These are phyloP conservation scores for Amblyraja radiata DNA, from an alignment of 2,797 vertebrate species.

Conservation along the genomic window DNA sequence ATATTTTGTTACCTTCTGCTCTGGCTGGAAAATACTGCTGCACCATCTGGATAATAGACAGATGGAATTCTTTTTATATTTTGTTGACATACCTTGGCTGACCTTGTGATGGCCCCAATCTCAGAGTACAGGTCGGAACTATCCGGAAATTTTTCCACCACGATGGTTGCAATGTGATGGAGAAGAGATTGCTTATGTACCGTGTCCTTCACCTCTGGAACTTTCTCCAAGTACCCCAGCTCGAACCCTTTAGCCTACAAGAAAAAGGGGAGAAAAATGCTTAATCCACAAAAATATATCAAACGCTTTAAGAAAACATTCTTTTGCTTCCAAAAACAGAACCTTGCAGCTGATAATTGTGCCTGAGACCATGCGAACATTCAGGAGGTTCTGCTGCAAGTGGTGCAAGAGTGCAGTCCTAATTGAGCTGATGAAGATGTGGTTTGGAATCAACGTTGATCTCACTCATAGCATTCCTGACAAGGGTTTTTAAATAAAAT, in stretches of 20 bases:
- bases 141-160: conserved; percentile 93
- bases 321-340: not conserved
- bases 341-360: not conserved
- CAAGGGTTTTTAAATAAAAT: not conserved
- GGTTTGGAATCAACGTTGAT: not conserved
- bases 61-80: not conserved
- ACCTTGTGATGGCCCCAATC: conserved; percentile 87
- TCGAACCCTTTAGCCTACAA: conserved; percentile 94
- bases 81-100: conserved; percentile 74
- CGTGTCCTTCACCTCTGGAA: conserved; percentile 96
- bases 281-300: not conserved
- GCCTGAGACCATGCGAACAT: not conserved
- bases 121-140: conserved; percentile 94
- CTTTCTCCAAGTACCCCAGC: conserved; percentile 94
- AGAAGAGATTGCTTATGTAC: conserved; percentile 94
- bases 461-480: not conserved
- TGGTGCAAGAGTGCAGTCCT: too few relatives aligned
- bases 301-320: not conserved
- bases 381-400: too few relatives aligned
- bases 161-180: conserved; percentile 85
- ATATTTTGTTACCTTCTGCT: conserved; percentile 17
- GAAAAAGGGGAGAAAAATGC: not conserved
- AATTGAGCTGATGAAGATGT: not conserved
- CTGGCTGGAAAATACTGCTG: conserved; percentile 32
- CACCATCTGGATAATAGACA: not conserved